Conservation (phyloP, 2,113 vertebrate species). For the Grammatotria lemairii region DNA sequence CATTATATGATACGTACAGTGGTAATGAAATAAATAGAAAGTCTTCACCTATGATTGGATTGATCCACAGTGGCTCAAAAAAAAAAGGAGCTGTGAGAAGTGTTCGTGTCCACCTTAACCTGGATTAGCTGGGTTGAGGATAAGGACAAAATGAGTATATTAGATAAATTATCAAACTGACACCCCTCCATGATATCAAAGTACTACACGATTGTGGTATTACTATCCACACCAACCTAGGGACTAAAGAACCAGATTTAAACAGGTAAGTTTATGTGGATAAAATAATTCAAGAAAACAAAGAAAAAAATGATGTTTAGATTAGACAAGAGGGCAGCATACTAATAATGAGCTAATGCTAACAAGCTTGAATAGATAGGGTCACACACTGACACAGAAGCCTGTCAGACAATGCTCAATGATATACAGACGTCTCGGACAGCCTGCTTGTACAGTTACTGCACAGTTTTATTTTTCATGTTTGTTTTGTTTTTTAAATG, state of each 20-base stretch:
- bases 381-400: neutral
- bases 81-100: neutral
- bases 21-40: neutral
- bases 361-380: neutral
- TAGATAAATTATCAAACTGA: neutral
- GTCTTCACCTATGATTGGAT: neutral
- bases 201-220: neutral
- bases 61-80: neutral
- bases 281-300: neutral
- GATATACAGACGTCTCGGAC: neutral
- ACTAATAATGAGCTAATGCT: neutral
- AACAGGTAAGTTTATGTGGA: neutral
- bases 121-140: neutral
- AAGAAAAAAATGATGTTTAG: neutral
- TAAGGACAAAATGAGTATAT: neutral
- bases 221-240: neutral
- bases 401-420: neutral
- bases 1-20: fast-evolving
- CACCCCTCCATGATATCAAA: neutral
- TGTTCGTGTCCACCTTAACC: neutral
- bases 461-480: neutral
- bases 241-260: neutral
- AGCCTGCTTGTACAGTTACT: neutral
- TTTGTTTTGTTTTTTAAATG: neutral
- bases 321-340: neutral